Evolutionary conservation across 2,888 invertebrate species (phyloP).

Genomic region (Phaedon cochleariae): DNA sequence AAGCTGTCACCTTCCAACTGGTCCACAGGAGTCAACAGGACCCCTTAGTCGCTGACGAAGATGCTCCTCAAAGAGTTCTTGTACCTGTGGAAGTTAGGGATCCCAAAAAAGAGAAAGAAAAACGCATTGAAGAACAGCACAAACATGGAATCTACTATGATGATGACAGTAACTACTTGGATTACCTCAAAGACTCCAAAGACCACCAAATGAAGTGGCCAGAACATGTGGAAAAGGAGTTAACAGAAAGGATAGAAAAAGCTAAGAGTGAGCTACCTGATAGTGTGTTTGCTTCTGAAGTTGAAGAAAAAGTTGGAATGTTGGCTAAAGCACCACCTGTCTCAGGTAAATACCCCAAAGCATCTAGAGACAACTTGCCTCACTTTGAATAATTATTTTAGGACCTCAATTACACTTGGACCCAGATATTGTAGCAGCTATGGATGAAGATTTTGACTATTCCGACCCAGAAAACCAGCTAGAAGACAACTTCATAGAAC

Average conservation of each 20-base stretch:
- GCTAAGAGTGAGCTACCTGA: constrained; percentile 45
- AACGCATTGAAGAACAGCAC: constrained; percentile 74
- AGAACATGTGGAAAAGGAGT: constrained; percentile 48
- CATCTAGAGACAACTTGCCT: not conserved
- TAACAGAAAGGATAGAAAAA: constrained; percentile 33
- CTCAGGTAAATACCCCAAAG: constrained; percentile 62
- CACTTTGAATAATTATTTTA: constrained; percentile 28
- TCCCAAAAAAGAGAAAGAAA: constrained; percentile 58
- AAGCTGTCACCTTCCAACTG: constrained; percentile 88
- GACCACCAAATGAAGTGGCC: constrained; percentile 67
- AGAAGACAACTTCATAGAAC: constrained; percentile 90
- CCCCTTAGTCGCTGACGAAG: constrained; percentile 88
- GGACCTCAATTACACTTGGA: constrained; percentile 79
- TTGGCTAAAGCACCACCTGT: constrained; percentile 81
- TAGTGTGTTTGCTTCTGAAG: constrained; percentile 56
- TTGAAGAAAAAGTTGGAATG: constrained; percentile 86
- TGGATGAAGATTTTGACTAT: constrained; percentile 93
- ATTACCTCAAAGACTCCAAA: constrained; percentile 80
- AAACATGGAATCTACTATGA: constrained; percentile 94
- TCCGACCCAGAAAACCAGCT: constrained; percentile 83
- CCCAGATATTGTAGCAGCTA: constrained; percentile 90
- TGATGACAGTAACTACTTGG: constrained; percentile 94
- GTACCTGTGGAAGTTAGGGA: constrained; percentile 65
- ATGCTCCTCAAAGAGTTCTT: constrained; percentile 87
- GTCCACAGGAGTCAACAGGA: constrained; percentile 95